These are phyloP conservation scores for Ariopsis seemanni DNA, from an alignment of 2,113 vertebrate species.

Conservation along the genomic window DNA sequence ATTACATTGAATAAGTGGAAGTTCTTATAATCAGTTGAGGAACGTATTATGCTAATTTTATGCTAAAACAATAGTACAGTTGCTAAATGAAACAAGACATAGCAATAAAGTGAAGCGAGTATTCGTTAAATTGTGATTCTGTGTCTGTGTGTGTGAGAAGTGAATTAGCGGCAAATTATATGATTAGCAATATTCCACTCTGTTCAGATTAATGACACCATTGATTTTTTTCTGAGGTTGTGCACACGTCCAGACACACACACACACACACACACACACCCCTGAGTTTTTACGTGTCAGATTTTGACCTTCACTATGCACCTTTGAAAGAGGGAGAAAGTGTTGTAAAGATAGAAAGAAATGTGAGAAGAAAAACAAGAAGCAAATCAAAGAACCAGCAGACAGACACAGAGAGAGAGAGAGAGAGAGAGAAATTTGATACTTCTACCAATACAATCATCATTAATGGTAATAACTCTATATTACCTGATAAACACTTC, in stretches of 20 bases:
- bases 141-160: not conserved
- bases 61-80: not conserved
- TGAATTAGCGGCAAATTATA: conserved; percentile 2
- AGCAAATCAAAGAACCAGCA: not conserved
- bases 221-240: conserved; percentile 17
- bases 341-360: conserved; percentile 5
- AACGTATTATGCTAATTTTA: not conserved
- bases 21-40: not conserved
- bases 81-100: not conserved
- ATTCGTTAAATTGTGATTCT: not conserved
- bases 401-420: conserved; percentile 5
- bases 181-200: conserved; percentile 20
- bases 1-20: not conserved
- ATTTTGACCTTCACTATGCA: not conserved
- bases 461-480: too few relatives aligned
- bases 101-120: not conserved
- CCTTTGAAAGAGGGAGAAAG: conserved; percentile 2
- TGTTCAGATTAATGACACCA: conserved; percentile 22
- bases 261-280: not conserved
- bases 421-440: not conserved
- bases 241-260: conserved; percentile 15
- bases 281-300: not conserved
- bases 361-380: not conserved
- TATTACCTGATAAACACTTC: too few relatives aligned
- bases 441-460: too few relatives aligned